Conservation (phyloP, 2,113 vertebrate species). For the Kryptolebias marmoratus region DNA sequence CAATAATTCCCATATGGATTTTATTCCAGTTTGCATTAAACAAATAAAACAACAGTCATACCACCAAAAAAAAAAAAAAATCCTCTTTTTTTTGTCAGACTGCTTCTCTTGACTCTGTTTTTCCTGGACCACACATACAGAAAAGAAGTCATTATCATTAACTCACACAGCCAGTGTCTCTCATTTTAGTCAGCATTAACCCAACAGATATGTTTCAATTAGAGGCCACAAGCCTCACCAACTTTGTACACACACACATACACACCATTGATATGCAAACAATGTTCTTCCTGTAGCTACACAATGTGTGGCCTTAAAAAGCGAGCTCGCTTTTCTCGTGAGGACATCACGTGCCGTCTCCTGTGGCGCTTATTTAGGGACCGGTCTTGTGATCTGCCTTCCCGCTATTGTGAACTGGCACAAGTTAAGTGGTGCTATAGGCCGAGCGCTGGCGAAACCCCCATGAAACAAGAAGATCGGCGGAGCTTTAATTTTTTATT, state of each 20-base stretch:
- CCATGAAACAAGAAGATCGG: constrained; percentile 42
- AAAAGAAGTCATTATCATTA: no score
- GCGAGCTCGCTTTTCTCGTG: constrained; percentile 58
- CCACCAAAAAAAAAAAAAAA: not conserved
- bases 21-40: constrained; percentile 1
- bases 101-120: no score
- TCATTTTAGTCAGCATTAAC: not conserved
- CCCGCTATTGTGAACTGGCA: constrained; percentile 66
- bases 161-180: no score
- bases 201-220: constrained; percentile 65
- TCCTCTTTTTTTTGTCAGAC: not conserved
- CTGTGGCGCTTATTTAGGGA: constrained; percentile 72
- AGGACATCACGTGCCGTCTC: constrained; percentile 70
- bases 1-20: constrained; percentile 60
- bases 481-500: constrained; percentile 22
- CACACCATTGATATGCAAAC: constrained; percentile 74
- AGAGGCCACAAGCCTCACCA: constrained; percentile 17
- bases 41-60: constrained; percentile 6
- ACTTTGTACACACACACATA: constrained; percentile 13
- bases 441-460: constrained; percentile 47
- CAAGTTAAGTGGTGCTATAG: constrained; percentile 59
- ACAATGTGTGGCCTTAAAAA: constrained; percentile 76
- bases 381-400: constrained; percentile 69
- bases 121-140: not conserved
- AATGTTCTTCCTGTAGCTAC: constrained; percentile 74